Percentiles rank a stretch among this genome's conserved stretches.
Conservation (phyloP, 2,888 invertebrate genomes). For the Asteroscopus sphinx region DNA sequence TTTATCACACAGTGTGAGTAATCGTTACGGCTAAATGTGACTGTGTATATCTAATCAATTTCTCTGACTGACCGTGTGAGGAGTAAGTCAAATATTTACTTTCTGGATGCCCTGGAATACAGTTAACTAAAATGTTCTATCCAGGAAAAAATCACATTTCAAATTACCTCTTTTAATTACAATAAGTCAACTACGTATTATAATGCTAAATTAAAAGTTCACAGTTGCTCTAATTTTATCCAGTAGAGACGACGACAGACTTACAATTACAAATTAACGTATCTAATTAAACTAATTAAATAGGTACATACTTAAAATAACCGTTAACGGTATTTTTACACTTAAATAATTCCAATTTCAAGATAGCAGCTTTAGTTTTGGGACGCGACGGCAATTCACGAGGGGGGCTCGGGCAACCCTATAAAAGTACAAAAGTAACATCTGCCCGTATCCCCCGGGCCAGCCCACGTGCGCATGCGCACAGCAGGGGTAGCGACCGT, state of each 20-base stretch:
- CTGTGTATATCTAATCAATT: conserved; percentile 48
- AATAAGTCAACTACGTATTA: too few species aligned
- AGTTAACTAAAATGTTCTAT: conserved; percentile 13
- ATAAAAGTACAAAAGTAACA: conserved; percentile 76
- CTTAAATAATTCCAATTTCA: conserved; percentile 37
- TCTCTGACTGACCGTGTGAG: conserved; percentile 39
- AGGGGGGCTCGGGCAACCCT: conserved; percentile 66
- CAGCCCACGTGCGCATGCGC: conserved; percentile 84
- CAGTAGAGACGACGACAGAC: conserved; percentile 14
- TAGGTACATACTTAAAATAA: conserved; percentile 23
- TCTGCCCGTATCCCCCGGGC: conserved; percentile 78
- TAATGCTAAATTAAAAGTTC: conserved; percentile 15
- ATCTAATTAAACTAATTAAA: conserved; percentile 30
- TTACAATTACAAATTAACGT: conserved; percentile 33
- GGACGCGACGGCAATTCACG: conserved; percentile 25
- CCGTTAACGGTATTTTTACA: conserved; percentile 41
- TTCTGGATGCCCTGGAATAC: conserved; percentile 35
- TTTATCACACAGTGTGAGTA: conserved; percentile 49
- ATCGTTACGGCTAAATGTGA: conserved; percentile 41
- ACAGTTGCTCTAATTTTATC: conserved; percentile 30
- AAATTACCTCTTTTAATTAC: too few species aligned
- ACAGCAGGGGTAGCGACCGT: conserved; percentile 83
- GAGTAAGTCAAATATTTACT: conserved; percentile 38
- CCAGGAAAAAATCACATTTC: conserved; percentile 1
- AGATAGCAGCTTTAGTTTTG: conserved; percentile 35